These are phyloP conservation scores for Suncus etruscus DNA, from an alignment of 2,113 vertebrate species.

Conservation along the genomic window DNA sequence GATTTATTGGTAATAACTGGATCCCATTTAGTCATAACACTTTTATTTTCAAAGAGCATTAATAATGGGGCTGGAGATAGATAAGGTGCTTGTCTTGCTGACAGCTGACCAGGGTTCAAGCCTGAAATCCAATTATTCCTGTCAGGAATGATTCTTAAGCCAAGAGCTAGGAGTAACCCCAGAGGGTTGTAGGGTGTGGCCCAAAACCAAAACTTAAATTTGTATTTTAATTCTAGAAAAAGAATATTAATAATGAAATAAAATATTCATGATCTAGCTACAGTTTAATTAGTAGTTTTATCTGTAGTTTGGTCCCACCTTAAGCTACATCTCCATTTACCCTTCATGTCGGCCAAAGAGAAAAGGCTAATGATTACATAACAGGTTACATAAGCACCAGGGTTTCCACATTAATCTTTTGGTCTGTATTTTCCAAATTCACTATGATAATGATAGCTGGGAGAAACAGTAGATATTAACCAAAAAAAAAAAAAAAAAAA, in stretches of 20 bases:
- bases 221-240: neutral
- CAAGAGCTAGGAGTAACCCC: too few relatives aligned
- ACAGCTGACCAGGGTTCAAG: too few relatives aligned
- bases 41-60: slow-evolving; percentile 51
- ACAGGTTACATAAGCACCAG: slow-evolving; percentile 22
- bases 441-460: neutral
- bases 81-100: too few relatives aligned
- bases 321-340: neutral
- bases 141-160: too few relatives aligned
- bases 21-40: neutral
- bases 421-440: slow-evolving; percentile 26
- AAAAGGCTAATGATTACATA: slow-evolving; percentile 28
- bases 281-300: neutral
- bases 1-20: neutral
- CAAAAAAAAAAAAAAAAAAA: neutral
- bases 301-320: neutral
- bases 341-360: neutral
- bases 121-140: too few relatives aligned
- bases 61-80: neutral
- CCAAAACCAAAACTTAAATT: neutral
- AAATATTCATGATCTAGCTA: neutral
- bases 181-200: too few relatives aligned
- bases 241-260: slow-evolving; percentile 52
- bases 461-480: neutral
- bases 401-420: neutral